Evolutionary conservation across 2,113 vertebrate genomes (phyloP).

Genomic region (Chaetodon trifascialis): DNA sequence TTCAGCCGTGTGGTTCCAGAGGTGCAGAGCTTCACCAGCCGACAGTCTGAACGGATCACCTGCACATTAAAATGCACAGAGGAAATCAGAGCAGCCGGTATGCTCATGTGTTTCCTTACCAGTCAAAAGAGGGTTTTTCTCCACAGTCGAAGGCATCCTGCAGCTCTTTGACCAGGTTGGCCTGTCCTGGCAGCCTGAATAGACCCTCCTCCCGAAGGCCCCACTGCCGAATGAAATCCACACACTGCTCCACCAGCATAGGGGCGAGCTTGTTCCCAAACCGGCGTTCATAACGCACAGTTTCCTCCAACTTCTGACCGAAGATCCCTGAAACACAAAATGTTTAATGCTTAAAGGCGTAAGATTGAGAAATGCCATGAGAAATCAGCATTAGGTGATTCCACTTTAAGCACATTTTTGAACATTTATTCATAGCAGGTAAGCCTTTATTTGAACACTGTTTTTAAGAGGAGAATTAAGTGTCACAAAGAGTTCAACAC

Average conservation of each 20-base stretch:
- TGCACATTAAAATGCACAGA: conserved; percentile 25
- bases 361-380: background rate
- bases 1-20: background rate
- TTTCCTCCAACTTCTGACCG: conserved; percentile 97
- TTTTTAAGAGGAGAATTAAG: background rate
- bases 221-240: conserved; percentile 94
- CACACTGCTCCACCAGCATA: conserved; percentile 97
- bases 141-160: conserved; percentile 98
- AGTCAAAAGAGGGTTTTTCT: conserved; percentile 96
- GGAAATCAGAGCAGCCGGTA: conserved; percentile 10
- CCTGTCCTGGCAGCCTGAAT: conserved; percentile 94
- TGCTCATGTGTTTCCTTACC: conserved; percentile 80
- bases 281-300: conserved; percentile 92
- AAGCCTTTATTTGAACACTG: background rate
- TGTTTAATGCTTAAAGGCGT: too few relatives aligned
- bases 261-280: conserved; percentile 93
- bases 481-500: background rate
- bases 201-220: conserved; percentile 96
- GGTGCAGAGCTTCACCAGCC: background rate
- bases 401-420: background rate
- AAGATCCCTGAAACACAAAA: conserved; percentile 90
- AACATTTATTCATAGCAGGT: background rate
- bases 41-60: conserved; percentile 8
- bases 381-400: background rate
- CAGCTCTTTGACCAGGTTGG: conserved; percentile 97